Conservation (phyloP, 53 echinoderm and acorn worm species). For the Echinometra lucunter region DNA sequence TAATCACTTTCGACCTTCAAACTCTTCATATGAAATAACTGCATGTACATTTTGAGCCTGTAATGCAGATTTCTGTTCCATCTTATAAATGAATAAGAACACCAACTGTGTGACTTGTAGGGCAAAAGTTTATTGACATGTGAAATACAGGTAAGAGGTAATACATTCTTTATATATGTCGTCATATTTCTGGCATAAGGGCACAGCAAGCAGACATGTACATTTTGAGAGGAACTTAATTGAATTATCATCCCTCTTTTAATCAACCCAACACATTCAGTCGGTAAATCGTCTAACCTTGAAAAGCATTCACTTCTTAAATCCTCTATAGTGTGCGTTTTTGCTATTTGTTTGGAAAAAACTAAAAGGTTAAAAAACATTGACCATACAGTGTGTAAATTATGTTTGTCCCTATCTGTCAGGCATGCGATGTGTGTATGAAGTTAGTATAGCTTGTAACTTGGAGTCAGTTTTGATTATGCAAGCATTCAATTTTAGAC, state of each 20-base stretch:
- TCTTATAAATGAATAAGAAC: background rate
- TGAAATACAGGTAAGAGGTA: background rate
- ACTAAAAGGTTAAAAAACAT: too few relatives aligned
- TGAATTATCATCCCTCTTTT: too few relatives aligned
- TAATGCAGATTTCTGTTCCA: background rate
- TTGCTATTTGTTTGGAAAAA: too few relatives aligned
- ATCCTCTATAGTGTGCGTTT: too few relatives aligned
- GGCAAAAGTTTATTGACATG: conserved; percentile 40
- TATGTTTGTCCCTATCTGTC: background rate
- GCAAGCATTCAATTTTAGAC: background rate
- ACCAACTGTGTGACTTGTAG: background rate
- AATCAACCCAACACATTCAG: too few relatives aligned
- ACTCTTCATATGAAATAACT: background rate
- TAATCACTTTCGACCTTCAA: conserved; percentile 43
- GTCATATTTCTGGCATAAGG: background rate
- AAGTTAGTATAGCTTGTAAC: too few relatives aligned
- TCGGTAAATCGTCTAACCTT: too few relatives aligned
- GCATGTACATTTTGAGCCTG: background rate
- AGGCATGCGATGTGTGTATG: background rate
- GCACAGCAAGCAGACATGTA: background rate
- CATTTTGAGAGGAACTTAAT: background rate
- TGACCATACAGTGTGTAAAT: background rate
- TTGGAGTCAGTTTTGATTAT: background rate
- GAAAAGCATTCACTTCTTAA: too few relatives aligned
- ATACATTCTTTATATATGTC: background rate